phyloP scores from a whole-genome alignment of 2,888 invertebrate species.

The Drosophila vallismaia region DNA sequence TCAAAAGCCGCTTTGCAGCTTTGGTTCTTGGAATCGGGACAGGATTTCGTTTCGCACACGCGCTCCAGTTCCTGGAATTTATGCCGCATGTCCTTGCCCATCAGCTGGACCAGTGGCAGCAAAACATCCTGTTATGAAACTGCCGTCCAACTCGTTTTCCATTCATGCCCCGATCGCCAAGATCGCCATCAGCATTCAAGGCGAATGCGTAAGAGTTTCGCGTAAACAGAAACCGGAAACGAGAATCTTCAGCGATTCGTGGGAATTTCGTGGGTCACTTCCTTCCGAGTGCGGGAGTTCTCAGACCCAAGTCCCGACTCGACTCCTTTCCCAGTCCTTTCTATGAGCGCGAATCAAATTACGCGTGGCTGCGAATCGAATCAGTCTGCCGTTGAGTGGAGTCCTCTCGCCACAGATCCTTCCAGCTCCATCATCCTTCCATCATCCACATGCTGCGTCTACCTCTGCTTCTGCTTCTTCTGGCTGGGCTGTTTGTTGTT shows the following conservation, averaged over 20 bases:
- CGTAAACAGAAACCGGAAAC: conserved; percentile 70
- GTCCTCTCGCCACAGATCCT: conserved; percentile 7
- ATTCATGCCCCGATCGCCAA: conserved; percentile 12
- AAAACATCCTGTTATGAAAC: conserved; percentile 68
- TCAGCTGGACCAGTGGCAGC: conserved; percentile 39
- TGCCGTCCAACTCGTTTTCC: conserved; percentile 57
- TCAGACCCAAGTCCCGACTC: conserved; percentile 12
- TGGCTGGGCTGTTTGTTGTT: conserved; percentile 51
- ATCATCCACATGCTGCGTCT: conserved; percentile 68
- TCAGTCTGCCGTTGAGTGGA: background rate
- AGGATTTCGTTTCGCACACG: conserved; percentile 4
- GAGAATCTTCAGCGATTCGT: conserved; percentile 53
- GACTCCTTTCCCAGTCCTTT: conserved; percentile 32
- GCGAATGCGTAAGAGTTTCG: conserved; percentile 69
- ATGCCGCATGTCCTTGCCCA: conserved; percentile 55
- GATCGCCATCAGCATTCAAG: conserved; percentile 34
- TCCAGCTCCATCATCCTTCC: conserved; percentile 46
- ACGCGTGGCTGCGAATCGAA: conserved; percentile 50
- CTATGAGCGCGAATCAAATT: conserved; percentile 73
- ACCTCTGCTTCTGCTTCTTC: conserved; percentile 31
- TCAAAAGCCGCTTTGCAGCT: conserved; percentile 48
- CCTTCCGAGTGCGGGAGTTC: conserved; percentile 49
- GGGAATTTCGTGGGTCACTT: conserved; percentile 68
- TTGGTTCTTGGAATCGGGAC: conserved; percentile 52
- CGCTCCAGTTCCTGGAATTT: conserved; percentile 56